These are phyloP conservation scores for Phoebastria nigripes DNA, from an alignment of 2,797 vertebrate genomes.

Conservation along the genomic window DNA sequence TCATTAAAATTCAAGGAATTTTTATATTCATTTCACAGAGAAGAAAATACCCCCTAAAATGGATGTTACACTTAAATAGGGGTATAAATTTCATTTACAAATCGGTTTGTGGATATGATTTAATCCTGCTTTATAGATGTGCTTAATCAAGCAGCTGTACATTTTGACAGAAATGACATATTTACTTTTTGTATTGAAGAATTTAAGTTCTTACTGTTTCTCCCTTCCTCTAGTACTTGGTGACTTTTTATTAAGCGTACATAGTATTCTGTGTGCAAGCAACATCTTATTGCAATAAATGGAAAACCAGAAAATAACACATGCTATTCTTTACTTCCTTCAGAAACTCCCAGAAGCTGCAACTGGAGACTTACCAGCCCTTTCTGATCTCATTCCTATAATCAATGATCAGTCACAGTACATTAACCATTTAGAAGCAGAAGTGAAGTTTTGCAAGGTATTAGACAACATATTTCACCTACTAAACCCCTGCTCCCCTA, in stretches of 20 bases:
- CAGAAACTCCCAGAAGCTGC: conserved; percentile 70
- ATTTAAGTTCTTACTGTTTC: background rate
- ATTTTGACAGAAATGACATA: background rate
- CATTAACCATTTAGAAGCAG: conserved; percentile 91
- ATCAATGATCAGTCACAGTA: conserved; percentile 89
- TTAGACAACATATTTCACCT: background rate
- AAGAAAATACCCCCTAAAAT: background rate
- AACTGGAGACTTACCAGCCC: conserved; percentile 50
- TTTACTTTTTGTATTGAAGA: background rate
- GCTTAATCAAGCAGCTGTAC: background rate
- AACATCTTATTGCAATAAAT: background rate
- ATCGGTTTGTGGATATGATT: background rate
- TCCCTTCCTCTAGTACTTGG: background rate
- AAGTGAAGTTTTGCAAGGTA: conserved; percentile 94
- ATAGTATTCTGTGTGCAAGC: background rate
- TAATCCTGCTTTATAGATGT: background rate
- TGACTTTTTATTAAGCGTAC: background rate
- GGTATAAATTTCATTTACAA: background rate
- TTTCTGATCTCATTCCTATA: conserved; percentile 85
- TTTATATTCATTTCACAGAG: background rate
- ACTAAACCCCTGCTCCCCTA: background rate
- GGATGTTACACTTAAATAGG: background rate
- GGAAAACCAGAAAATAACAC: background rate
- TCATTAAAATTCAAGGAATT: background rate
- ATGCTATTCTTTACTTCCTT: background rate